A percentile compares a stretch with the other conserved stretches of the same genome.
phyloP scores from a whole-genome alignment of 1,140 invertebrate species.

The Procambarus virginalis region DNA sequence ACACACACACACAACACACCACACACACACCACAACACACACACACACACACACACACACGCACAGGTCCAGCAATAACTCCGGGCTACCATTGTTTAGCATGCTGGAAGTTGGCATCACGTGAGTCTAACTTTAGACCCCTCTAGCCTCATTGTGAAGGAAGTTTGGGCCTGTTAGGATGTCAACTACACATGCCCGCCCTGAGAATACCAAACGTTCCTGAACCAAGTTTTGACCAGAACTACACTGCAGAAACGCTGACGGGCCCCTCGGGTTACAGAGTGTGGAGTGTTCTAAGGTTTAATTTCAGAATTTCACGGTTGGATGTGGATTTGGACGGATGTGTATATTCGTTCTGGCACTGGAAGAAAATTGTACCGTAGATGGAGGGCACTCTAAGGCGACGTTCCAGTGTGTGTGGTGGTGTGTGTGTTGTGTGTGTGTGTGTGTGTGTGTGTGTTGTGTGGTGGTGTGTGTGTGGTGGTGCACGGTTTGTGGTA shows the following conservation, averaged over 20 bases:
- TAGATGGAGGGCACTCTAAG: too few relatives aligned
- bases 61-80: not conserved
- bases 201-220: slow-evolving; percentile 1
- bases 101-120: slow-evolving; percentile 15
- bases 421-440: not conserved
- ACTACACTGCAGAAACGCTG: too few relatives aligned
- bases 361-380: too few relatives aligned
- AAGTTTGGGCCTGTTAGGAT: slow-evolving; percentile 41
- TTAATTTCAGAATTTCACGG: too few relatives aligned
- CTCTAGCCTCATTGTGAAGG: slow-evolving; percentile 30
- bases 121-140: slow-evolving; percentile 16
- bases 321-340: too few relatives aligned
- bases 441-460: too few relatives aligned
- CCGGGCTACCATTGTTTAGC: slow-evolving; percentile 2
- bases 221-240: not conserved
- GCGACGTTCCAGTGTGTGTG: not conserved
- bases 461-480: too few relatives aligned
- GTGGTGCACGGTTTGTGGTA: too few relatives aligned
- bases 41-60: not conserved
- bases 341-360: too few relatives aligned
- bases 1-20: not conserved
- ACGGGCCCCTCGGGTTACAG: too few relatives aligned
- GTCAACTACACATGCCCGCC: slow-evolving; percentile 28
- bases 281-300: too few relatives aligned
- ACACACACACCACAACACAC: not conserved